A percentile compares a stretch with the other conserved stretches of the same genome.
These are phyloP conservation scores for Heliconius charithonia DNA, from an alignment of 2,888 invertebrate genomes.

Conservation along the genomic window DNA sequence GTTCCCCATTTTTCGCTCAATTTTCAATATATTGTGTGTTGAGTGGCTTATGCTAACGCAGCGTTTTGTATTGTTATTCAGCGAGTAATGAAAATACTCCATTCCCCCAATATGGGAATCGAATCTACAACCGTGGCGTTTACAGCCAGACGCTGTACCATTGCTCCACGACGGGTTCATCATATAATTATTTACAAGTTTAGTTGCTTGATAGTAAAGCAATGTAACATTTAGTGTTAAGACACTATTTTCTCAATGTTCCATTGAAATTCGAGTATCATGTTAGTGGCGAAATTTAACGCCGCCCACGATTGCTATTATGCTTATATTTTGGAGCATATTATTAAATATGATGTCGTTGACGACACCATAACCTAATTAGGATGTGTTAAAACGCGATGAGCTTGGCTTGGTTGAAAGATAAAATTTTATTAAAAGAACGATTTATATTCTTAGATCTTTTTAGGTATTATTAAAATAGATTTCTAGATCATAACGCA, in stretches of 20 bases:
- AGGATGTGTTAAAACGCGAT: not conserved
- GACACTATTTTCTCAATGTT: too few species aligned
- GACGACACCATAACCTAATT: not conserved
- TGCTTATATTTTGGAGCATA: not conserved
- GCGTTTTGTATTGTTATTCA: not conserved
- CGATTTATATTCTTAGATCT: not conserved
- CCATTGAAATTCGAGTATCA: not conserved
- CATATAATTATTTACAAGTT: not conserved
- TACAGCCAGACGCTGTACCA: not conserved
- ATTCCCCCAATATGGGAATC: not conserved
- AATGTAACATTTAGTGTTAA: too few species aligned
- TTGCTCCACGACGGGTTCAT: not conserved
- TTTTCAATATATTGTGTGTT: not conserved
- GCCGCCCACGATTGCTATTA: not conserved
- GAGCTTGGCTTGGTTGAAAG: not conserved
- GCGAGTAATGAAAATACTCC: not conserved
- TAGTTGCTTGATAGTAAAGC: too few species aligned
- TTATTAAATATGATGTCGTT: not conserved
- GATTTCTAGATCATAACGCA: too few species aligned
- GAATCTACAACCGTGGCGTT: not conserved
- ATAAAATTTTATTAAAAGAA: not conserved
- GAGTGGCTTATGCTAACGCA: not conserved
- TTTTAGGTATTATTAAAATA: not conserved
- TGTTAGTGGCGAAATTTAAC: not conserved
- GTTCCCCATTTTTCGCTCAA: not conserved